Evolutionary conservation across 2,113 vertebrate species (phyloP), one percentile per base, ranked within the genome.

Genomic region (Neopipo cinnamomea): DNA sequence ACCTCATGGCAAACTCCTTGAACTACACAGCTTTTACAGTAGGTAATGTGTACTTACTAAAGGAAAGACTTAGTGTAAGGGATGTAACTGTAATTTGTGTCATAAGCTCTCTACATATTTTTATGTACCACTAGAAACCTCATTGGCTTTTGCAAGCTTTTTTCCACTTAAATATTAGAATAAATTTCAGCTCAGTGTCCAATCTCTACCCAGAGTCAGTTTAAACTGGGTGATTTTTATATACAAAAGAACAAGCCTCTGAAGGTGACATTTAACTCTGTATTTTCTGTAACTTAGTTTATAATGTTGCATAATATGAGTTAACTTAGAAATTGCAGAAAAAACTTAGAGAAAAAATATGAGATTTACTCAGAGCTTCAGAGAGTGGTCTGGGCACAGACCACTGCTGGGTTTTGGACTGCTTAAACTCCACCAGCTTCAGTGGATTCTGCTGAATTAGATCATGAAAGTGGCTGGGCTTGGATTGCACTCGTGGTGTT

Each of bases 381-480:
- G 49, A n/a, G 61, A 30, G 41, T 5, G 25, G 61, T 85, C 41
- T 59, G 37, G 25, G n/a, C 35, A 35, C 7, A 44, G 25, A 47
- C n/a, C n/a, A n/a, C 41, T 89, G 70, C 37, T 49, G 58, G 39
- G 39, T 68, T 91, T 80, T 95, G 91, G 71, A 53, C 82, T 53
- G 39, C 53, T 79, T 85, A 77, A 92, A 85, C 63, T 86, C 75
- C 37, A 62, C 49, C 30, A 77, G 77, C 58, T 92, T 83, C 77
- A 62, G 55, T 70, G 73, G 71, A 92, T 96, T 94, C 91, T 89
- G 95, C 88, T 95, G 79, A 90, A 95, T 85, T 93, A 92, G 83
- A 88, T 58, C 77, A 39, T n/a, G 67, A 52, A 77, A 94, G 93
- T 81, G 71, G 12, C 71, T 84, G 55, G 58, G 47, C 83, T 95